These are phyloP conservation scores for Morone saxatilis DNA, from an alignment of 2,113 vertebrate species.

Conservation along the genomic window DNA sequence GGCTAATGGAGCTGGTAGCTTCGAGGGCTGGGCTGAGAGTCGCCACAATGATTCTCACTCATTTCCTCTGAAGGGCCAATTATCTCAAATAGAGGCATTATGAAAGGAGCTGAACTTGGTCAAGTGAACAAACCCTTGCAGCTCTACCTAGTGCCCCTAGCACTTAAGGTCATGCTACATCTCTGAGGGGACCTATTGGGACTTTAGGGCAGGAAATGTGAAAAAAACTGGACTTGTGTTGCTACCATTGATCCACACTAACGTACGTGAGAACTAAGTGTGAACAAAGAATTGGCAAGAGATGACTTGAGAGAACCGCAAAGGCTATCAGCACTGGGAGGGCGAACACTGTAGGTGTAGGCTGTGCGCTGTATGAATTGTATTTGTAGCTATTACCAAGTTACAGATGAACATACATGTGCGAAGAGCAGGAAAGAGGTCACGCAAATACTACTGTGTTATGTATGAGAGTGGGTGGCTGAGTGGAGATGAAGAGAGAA, in stretches of 20 bases:
- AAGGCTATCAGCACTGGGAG: background rate
- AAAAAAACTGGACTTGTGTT: constrained; percentile 13
- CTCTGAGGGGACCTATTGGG: constrained; percentile 28
- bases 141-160: constrained; percentile 17
- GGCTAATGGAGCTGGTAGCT: constrained; percentile 77
- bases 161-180: constrained; percentile 56
- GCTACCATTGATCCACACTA: background rate
- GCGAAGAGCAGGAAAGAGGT: constrained; percentile 28
- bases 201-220: constrained; percentile 3
- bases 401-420: constrained; percentile 33
- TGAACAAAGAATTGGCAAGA: background rate
- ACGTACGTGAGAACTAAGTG: background rate
- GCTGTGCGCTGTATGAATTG: background rate
- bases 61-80: constrained; percentile 83
- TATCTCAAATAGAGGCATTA: constrained; percentile 80
- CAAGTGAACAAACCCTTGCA: constrained; percentile 69
- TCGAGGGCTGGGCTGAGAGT: constrained; percentile 69
- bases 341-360: background rate
- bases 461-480: constrained; percentile 60
- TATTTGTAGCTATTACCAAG: constrained; percentile 3
- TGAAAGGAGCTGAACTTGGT: constrained; percentile 70
- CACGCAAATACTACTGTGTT: constrained; percentile 51
- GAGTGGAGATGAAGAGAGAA: constrained; percentile 56
- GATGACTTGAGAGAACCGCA: background rate
- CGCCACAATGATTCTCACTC: constrained; percentile 77